phyloP scores from a whole-genome alignment of 2,113 vertebrate genomes.

The Pelecanus crispus region DNA sequence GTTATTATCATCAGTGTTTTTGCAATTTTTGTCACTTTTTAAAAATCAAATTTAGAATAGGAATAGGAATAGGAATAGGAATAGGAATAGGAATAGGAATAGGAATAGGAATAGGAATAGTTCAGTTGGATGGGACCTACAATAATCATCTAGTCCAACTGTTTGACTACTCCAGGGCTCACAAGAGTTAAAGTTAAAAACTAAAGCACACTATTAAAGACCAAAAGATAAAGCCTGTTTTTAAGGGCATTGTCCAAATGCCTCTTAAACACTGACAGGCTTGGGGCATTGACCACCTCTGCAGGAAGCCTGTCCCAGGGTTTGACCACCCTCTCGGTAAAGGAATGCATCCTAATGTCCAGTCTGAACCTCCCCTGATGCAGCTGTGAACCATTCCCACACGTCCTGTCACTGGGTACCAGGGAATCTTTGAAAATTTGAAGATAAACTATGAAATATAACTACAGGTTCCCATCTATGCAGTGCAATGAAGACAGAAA shows the following conservation, averaged over 20 bases:
- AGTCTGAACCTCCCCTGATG: background rate
- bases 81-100: too few species aligned
- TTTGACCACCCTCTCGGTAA: background rate
- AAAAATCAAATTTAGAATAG: background rate
- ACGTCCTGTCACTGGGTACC: fast-evolving
- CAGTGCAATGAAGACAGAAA: background rate
- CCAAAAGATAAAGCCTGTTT: background rate
- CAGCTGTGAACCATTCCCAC: too few species aligned
- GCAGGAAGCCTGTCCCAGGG: background rate
- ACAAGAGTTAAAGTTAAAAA: background rate
- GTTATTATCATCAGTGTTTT: background rate
- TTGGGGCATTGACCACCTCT: background rate
- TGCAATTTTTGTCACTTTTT: background rate
- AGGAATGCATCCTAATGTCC: background rate
- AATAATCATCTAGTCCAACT: background rate
- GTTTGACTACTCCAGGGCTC: background rate
- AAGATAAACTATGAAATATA: background rate
- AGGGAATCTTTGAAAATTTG: background rate
- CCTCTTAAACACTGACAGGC: background rate
- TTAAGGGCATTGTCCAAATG: background rate
- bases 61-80: background rate
- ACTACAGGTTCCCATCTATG: background rate
- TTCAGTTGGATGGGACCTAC: background rate
- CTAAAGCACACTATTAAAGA: background rate
- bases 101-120: background rate